These are phyloP conservation scores for Cylas formicarius DNA, from an alignment of 1,140 invertebrate genomes.

Conservation along the genomic window DNA sequence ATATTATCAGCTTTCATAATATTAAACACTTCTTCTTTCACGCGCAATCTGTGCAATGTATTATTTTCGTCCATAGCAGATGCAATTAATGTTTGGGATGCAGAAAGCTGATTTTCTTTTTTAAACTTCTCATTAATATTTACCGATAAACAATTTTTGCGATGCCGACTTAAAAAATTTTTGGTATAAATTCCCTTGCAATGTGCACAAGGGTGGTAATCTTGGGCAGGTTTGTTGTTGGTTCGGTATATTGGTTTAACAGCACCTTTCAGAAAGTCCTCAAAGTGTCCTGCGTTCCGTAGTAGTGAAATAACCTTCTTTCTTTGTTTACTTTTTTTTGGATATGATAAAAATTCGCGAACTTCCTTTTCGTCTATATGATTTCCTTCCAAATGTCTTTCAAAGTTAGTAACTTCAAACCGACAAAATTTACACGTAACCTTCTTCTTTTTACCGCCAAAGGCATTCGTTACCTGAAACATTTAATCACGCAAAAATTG, in stretches of 20 bases:
- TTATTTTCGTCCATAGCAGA: constrained; percentile 10
- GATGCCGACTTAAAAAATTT: constrained; percentile 20
- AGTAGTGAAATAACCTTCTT: constrained; percentile 17
- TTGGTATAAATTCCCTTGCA: constrained; percentile 19
- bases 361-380: constrained; percentile 19
- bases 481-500: too few relatives aligned
- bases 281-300: constrained; percentile 16
- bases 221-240: constrained; percentile 8
- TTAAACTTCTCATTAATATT: too few relatives aligned
- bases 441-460: constrained; percentile 23
- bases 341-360: constrained; percentile 19
- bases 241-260: constrained; percentile 13
- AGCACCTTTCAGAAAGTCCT: constrained; percentile 13
- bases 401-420: constrained; percentile 22
- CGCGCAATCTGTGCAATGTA: constrained; percentile 13
- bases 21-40: constrained; percentile 26
- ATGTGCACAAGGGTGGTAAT: constrained; percentile 23
- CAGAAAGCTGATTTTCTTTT: constrained; percentile 7
- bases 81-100: constrained; percentile 24
- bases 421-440: constrained; percentile 20
- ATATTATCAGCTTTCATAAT: constrained; percentile 25
- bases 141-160: constrained; percentile 20
- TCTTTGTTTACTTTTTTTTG: constrained; percentile 18
- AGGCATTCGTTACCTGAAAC: too few relatives aligned
- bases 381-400: constrained; percentile 22